Percentiles rank a stretch among this genome's conserved stretches.
Evolutionary conservation across 2,113 vertebrate genomes (phyloP).

Genomic region (Hippopotamus amphibius): DNA sequence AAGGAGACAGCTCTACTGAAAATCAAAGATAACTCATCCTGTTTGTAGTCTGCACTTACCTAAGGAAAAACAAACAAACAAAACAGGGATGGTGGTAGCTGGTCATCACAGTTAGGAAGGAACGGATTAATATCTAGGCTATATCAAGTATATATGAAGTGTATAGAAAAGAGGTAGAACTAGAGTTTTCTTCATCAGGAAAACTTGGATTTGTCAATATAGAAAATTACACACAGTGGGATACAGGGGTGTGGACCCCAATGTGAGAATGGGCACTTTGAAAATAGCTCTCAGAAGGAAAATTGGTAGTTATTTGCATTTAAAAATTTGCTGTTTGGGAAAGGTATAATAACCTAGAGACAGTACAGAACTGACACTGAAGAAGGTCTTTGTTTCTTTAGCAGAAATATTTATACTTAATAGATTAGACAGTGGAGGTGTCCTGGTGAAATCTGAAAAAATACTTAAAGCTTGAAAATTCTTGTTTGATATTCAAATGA

Average conservation of each 20-base stretch:
- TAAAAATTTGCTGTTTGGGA: slow-evolving; percentile 77
- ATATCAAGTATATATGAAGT: slow-evolving; percentile 93
- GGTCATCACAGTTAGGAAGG: slow-evolving; percentile 93
- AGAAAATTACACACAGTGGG: slow-evolving; percentile 94
- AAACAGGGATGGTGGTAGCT: slow-evolving; percentile 97
- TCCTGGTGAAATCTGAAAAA: slow-evolving; percentile 80
- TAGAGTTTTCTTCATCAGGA: slow-evolving; percentile 93
- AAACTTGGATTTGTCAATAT: slow-evolving; percentile 94
- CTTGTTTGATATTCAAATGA: slow-evolving; percentile 85
- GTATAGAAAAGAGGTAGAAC: slow-evolving; percentile 93
- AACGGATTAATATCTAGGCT: slow-evolving; percentile 94
- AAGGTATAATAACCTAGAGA: slow-evolving; percentile 77
- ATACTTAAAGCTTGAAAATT: slow-evolving; percentile 80
- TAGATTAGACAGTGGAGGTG: slow-evolving; percentile 81
- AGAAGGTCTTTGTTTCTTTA: slow-evolving; percentile 82
- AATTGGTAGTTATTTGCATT: slow-evolving; percentile 78
- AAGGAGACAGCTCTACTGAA: slow-evolving; percentile 93
- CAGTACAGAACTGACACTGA: slow-evolving; percentile 77
- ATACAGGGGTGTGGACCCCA: slow-evolving; percentile 92
- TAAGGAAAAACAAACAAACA: slow-evolving; percentile 84
- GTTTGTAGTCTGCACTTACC: slow-evolving; percentile 93
- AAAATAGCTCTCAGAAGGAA: slow-evolving; percentile 92
- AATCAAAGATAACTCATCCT: slow-evolving; percentile 93
- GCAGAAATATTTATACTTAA: slow-evolving; percentile 84
- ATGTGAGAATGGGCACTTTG: slow-evolving; percentile 93